Evolutionary conservation across 2,888 invertebrate species (phyloP).

Genomic region (Ischnura elegans): DNA sequence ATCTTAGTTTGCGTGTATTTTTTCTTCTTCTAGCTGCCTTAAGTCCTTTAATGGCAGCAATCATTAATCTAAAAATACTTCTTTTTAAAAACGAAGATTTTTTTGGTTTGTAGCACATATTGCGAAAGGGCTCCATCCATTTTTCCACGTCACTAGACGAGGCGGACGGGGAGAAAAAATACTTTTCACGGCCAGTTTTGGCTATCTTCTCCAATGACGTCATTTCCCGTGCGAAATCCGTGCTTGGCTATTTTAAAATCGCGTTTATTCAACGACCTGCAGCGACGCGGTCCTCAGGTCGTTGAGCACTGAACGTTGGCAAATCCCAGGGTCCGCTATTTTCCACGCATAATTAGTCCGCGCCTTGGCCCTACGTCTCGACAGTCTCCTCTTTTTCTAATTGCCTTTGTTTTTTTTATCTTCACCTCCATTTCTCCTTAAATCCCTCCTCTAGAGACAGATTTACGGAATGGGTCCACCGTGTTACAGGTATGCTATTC

Average conservation of each 20-base stretch:
- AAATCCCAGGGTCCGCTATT: neutral
- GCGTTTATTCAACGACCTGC: neutral
- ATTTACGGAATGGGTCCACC: neutral
- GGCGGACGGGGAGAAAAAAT: neutral
- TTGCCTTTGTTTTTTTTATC: neutral
- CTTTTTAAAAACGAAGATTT: too few species aligned
- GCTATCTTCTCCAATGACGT: constrained; percentile 1
- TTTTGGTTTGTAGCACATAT: neutral
- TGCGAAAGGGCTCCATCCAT: neutral
- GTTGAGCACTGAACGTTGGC: neutral
- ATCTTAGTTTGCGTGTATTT: too few species aligned
- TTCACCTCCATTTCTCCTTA: neutral
- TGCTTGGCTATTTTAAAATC: neutral
- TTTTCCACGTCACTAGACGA: neutral
- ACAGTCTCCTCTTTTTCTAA: neutral
- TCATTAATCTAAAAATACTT: too few species aligned
- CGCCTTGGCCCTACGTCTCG: neutral
- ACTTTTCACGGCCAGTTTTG: neutral
- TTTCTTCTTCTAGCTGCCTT: too few species aligned
- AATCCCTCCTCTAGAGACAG: neutral
- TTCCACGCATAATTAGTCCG: neutral
- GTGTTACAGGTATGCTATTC: neutral
- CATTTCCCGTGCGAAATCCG: neutral
- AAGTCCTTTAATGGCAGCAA: too few species aligned
- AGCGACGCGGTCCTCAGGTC: neutral